Evolutionary conservation across 2,113 vertebrate genomes (phyloP).

Genomic region (Myocastor coypus): DNA sequence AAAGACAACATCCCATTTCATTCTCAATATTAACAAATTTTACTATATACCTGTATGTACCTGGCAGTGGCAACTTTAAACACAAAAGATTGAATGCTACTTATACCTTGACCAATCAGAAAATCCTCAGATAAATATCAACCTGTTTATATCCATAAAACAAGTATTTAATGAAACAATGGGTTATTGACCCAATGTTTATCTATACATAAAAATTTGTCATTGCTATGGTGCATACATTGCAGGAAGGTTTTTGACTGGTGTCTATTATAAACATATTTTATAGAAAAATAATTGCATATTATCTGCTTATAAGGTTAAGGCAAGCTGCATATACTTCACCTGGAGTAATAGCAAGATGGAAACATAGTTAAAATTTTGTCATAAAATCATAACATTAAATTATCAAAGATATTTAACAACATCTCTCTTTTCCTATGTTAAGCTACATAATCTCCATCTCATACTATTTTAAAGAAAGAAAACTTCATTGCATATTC

Average conservation of each 20-base stretch:
- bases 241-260: slow-evolving; percentile 43
- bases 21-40: not conserved
- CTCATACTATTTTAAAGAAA: slow-evolving; percentile 79
- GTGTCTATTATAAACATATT: not conserved
- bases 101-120: not conserved
- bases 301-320: slow-evolving; percentile 27
- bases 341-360: slow-evolving; percentile 39
- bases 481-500: slow-evolving; percentile 89
- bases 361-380: slow-evolving; percentile 68
- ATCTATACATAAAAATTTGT: slow-evolving; percentile 9
- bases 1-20: slow-evolving; percentile 53
- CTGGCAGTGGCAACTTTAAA: slow-evolving; percentile 55
- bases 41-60: not conserved
- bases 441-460: slow-evolving; percentile 77
- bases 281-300: slow-evolving; percentile 56
- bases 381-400: slow-evolving; percentile 54
- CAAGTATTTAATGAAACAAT: slow-evolving; percentile 47
- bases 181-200: not conserved
- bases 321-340: slow-evolving; percentile 22
- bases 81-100: not conserved
- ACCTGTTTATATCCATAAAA: slow-evolving; percentile 2
- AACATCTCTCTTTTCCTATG: slow-evolving; percentile 68
- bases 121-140: not conserved
- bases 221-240: not conserved
- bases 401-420: slow-evolving; percentile 59